Evolutionary conservation across 1,140 invertebrate species (phyloP).

Genomic region (Ceratitis capitata): DNA sequence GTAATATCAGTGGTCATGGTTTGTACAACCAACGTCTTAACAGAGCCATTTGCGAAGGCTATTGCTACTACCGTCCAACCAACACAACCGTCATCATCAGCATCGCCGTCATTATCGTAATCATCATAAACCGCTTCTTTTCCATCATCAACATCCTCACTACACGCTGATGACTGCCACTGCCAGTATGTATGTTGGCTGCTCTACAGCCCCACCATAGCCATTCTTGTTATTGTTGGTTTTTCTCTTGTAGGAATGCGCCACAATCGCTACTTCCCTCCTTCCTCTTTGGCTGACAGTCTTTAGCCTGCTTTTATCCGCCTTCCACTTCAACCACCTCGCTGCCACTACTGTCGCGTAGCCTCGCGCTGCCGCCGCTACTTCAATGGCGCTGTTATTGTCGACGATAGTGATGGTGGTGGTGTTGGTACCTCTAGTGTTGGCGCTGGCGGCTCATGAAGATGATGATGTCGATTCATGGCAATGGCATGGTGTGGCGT

Average conservation of each 20-base stretch:
- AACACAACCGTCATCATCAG: background rate
- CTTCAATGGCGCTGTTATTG: background rate
- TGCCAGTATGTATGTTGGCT: no score
- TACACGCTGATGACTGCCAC: background rate
- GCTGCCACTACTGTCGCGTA: background rate
- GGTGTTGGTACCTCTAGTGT: background rate
- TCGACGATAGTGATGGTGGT: background rate
- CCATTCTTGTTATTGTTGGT: background rate
- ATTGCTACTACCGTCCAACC: background rate
- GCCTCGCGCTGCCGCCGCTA: background rate
- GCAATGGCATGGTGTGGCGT: background rate
- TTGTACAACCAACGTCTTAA: no score
- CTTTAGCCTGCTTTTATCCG: background rate
- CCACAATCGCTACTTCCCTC: constrained; percentile 7
- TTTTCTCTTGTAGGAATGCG: background rate
- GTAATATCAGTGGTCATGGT: background rate
- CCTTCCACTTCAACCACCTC: constrained; percentile 2
- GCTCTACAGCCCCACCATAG: background rate
- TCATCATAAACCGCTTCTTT: background rate
- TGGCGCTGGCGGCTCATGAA: constrained; percentile 35
- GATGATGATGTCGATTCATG: no score
- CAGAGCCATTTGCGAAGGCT: constrained; percentile 1
- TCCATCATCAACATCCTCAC: background rate
- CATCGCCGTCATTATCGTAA: background rate
- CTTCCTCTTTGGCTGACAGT: no score